These are phyloP conservation scores for Intellagama lesueurii DNA, from an alignment of 2,797 vertebrate species.

Conservation along the genomic window DNA sequence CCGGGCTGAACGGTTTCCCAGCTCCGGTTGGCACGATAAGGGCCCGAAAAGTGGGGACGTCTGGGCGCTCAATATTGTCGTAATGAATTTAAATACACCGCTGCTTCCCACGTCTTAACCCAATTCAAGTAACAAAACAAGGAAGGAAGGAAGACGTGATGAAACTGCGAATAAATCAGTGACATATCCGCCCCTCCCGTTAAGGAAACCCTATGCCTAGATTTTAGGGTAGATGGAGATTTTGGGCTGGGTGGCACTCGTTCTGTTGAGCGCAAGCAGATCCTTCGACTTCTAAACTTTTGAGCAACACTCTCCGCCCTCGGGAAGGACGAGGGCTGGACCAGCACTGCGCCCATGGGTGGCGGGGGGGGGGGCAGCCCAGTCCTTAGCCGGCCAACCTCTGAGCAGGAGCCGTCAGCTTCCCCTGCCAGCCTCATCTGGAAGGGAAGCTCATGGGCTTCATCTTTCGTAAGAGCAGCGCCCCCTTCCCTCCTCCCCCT, in stretches of 20 bases:
- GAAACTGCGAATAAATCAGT: too few species aligned
- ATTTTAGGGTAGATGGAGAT: too few species aligned
- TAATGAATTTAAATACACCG: not conserved
- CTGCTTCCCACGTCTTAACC: not conserved
- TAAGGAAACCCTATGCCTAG: not conserved
- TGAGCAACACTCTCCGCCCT: not conserved
- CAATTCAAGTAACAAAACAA: too few species aligned
- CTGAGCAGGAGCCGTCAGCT: not conserved
- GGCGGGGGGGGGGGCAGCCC: fast-evolving
- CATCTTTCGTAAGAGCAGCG: not conserved
- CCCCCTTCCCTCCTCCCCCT: not conserved
- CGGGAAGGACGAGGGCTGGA: not conserved
- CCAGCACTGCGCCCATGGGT: not conserved
- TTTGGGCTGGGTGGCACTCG: not conserved
- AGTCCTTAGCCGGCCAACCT: not conserved
- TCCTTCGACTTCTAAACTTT: not conserved
- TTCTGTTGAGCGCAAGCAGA: not conserved
- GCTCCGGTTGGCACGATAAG: not conserved
- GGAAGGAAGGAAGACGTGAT: too few species aligned
- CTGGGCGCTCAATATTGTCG: too few species aligned
- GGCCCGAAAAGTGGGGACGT: not conserved
- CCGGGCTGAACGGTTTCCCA: not conserved
- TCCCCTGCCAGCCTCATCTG: too few species aligned
- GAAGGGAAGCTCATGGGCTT: not conserved
- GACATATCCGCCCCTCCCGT: not conserved